Base-by-base conservation (phyloP, 2,888 invertebrate genomes). In the Sarcophaga caerulescens region DNA sequence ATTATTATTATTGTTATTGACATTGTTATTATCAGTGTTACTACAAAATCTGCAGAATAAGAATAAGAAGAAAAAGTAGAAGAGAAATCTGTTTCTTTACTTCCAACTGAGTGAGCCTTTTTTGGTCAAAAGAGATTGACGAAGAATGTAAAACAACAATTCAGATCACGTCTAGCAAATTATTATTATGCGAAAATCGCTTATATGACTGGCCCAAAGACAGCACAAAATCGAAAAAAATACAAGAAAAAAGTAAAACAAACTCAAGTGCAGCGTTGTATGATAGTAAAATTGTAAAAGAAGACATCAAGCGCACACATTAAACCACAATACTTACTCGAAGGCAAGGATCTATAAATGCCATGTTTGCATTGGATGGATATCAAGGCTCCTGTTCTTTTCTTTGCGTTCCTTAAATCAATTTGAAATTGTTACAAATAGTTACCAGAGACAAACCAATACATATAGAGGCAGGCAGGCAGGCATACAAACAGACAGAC, bases 111-210 rank as follows among this genome's bases (percentile, higher is more conserved):
- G 35, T 68, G 52, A 66, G 19, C 44, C n/a, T 19, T 65, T 66
- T 77, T 66, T 77, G 45, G 71, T 47, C 60, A 57, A 3, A 71
- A 71, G 10, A 19, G 10, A 60, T 19, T 10, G 10, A 60, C 60
- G n/a, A 19, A 66, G 66, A 21, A 66, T 45, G 12, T 35, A 70
- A 77, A 71, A 77, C 81, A 89, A 88, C 89, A 89, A 92, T 91
- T 91, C 92, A 87, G 87, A 87, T 89, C 92, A 91, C 92, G 92
- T 92, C 89, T 89, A 87, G 89, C 90, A 89, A 91, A 91, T 91
- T 92, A 92, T 92, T 91, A 92, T 91, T 92, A 92, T 92, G 91
- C 92, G 91, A 90, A 91, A 91, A 90, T 91, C 91, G 89, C 91
- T 80, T 81, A 60, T 59, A 81, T 23, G 57, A 65, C 70, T 65